phyloP scores from a whole-genome alignment of 2,888 invertebrate genomes.

The Nomada ruficornis region DNA sequence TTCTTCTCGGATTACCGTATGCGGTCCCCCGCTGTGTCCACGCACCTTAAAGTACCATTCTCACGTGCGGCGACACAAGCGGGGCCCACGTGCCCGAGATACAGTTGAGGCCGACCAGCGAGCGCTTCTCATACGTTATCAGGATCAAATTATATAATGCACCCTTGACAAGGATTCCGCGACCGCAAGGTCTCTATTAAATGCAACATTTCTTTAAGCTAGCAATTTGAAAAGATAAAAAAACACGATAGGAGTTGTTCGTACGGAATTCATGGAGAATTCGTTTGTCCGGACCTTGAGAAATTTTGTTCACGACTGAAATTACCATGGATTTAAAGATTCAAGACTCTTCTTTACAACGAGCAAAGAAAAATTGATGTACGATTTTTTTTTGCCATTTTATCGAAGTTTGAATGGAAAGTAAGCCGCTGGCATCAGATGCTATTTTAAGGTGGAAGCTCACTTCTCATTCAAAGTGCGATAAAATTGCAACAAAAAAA shows the following conservation, averaged over 20 bases:
- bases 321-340: no score
- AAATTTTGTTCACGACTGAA: neutral
- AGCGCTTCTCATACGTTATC: conserved; percentile 43
- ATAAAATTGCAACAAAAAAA: no score
- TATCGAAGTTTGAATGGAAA: no score
- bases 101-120: conserved; percentile 38
- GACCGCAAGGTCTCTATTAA: neutral
- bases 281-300: neutral
- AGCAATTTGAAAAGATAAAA: no score
- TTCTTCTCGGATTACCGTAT: conserved; percentile 79
- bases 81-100: conserved; percentile 68
- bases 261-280: neutral
- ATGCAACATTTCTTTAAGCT: neutral
- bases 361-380: no score
- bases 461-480: no score
- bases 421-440: no score
- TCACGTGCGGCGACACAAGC: conserved; percentile 80
- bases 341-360: no score
- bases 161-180: conserved; percentile 28
- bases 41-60: conserved; percentile 81
- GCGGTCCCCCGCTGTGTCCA: conserved; percentile 75
- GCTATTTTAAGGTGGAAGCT: no score
- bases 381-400: neutral
- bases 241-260: neutral
- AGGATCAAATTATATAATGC: conserved; percentile 55